Evolutionary conservation across 2,797 vertebrate species (phyloP), one percentile per base, ranked within the genome.

Genomic region (Gymnocypris eckloni): DNA sequence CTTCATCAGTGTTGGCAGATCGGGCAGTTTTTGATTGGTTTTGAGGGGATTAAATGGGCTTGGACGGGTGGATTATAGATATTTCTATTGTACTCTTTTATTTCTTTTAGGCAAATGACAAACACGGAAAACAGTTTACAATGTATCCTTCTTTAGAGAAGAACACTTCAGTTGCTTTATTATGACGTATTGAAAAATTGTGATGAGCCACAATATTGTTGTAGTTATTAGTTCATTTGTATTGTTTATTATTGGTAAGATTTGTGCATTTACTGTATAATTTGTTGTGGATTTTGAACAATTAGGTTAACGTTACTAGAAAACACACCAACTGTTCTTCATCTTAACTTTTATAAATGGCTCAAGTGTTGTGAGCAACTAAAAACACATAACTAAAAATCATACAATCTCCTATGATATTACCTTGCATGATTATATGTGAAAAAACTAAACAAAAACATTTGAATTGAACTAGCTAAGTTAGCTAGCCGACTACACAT

Each of bases 1-100:
- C 15, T 52, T 73, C 15, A 75, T 75, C n/a, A 10, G n/a, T 75
- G 72, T 50, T 75, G 72, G 45, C 43, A 50, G 71, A 18, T 28
- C 16, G 43, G 71, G 10, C 70, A 72, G 54, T 22, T 56, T 56
- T 9, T 1, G 20, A 20, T 8, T 56, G 18, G 6, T 73, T 73
- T 25, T 73, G 22, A 28, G 22, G 56, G 41, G 22, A n/a, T 25
- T 28, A 73, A 73, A 72, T 73, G n/a, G 6, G 43, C 13, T 15
- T 73, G 71, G n/a, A 33, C 72, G 50, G 45, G 25, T 50, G 45
- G 3, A 16, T 28, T 16, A 50, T 73, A 18, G 22, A 73, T 73
- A 45, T 73, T 59, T 59, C 43, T 48, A n/a, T 48, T 73, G 22
- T 25, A 12, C 41, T 22, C 48, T 16, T 50, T 16, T 50, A 16